A percentile compares a stretch with the other conserved stretches of the same genome.
Evolutionary conservation across 2,113 vertebrate species (phyloP).

Genomic region (Psophia crepitans): DNA sequence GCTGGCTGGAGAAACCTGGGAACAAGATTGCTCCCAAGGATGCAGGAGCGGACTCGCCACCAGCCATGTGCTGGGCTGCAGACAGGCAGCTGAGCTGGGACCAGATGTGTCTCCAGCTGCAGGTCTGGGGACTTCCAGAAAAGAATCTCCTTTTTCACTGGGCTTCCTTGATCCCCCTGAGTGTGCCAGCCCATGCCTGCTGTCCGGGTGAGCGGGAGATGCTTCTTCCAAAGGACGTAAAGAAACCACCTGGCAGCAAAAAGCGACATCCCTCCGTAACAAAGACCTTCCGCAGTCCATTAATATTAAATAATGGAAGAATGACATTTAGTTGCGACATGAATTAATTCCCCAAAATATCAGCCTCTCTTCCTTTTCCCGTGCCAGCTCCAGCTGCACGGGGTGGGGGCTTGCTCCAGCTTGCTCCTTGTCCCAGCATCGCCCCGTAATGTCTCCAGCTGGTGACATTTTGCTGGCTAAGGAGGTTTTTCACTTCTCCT

Average conservation of each 20-base stretch:
- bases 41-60: background rate
- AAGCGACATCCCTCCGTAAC: background rate
- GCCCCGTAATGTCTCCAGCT: background rate
- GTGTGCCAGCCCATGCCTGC: background rate
- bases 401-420: background rate
- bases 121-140: background rate
- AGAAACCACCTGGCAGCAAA: background rate
- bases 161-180: rapidly evolving
- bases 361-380: background rate
- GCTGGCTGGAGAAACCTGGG: rapidly evolving
- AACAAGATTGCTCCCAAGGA: rapidly evolving
- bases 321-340: background rate
- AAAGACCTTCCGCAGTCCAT: background rate
- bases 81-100: background rate
- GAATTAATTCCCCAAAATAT: background rate
- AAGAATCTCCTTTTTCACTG: background rate
- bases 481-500: background rate
- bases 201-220: background rate
- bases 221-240: background rate
- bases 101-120: background rate
- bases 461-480: background rate
- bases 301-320: background rate
- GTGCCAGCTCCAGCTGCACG: background rate
- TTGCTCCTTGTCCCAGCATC: background rate
- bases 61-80: rapidly evolving